Evolutionary conservation across 2,888 invertebrate genomes (phyloP).

Genomic region (Dryadula phaetusa): DNA sequence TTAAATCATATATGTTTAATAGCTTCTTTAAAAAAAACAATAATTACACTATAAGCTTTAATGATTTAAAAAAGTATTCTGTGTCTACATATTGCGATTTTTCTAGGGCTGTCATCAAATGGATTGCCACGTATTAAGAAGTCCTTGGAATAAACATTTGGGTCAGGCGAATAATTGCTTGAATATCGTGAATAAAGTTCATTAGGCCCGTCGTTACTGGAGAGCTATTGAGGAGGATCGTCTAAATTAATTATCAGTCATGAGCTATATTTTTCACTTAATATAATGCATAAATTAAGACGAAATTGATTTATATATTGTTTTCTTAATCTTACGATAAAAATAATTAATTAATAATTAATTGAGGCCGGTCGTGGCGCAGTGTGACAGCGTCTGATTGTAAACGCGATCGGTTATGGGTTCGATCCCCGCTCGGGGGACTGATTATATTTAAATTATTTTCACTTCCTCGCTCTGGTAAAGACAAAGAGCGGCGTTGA

Average conservation of each 20-base stretch:
- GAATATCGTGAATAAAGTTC: conserved; percentile 23
- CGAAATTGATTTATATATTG: neutral
- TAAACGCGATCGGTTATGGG: too few relatives aligned
- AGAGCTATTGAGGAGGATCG: conserved; percentile 8
- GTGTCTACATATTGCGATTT: neutral
- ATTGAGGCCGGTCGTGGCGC: too few relatives aligned
- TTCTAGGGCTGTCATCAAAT: neutral
- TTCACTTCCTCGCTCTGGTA: too few relatives aligned
- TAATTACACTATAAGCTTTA: too few relatives aligned
- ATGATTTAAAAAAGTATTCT: too few relatives aligned
- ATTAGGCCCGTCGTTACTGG: conserved; percentile 17
- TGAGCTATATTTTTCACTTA: conserved; percentile 7
- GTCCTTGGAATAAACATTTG: conserved; percentile 18
- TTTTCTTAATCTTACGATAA: neutral
- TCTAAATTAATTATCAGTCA: conserved; percentile 16
- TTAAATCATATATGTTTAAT: too few relatives aligned
- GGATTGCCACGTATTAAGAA: conserved; percentile 4
- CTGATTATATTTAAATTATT: too few relatives aligned
- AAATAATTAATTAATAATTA: too few relatives aligned
- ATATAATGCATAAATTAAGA: conserved; percentile 1
- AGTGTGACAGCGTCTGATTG: too few relatives aligned
- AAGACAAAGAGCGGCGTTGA: too few relatives aligned
- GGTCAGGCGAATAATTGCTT: conserved; percentile 16
- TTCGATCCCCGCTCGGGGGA: too few relatives aligned
- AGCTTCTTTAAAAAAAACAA: too few relatives aligned